These are phyloP conservation scores for Spea multiplicata DNA, from an alignment of 2,113 vertebrate genomes.

Conservation along the genomic window DNA sequence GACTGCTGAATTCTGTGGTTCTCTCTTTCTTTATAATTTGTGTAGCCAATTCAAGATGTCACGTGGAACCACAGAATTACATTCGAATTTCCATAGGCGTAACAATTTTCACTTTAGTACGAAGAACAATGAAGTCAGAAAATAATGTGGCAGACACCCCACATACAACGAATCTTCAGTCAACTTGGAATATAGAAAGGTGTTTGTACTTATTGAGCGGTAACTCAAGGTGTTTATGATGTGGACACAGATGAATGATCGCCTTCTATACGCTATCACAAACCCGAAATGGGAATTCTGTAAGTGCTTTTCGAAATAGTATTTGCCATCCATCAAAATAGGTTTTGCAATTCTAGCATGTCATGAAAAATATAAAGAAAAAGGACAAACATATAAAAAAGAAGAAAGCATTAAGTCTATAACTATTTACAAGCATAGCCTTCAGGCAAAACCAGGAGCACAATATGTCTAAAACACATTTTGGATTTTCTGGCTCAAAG, in stretches of 20 bases:
- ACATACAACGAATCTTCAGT: not conserved
- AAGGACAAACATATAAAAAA: conserved; percentile 1
- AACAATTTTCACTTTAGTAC: too few species aligned
- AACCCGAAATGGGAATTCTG: not conserved
- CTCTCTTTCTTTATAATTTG: too few species aligned
- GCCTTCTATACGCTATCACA: not conserved
- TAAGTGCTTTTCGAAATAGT: not conserved
- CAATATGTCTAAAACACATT: not conserved
- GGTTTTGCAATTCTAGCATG: not conserved
- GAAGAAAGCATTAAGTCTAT: not conserved
- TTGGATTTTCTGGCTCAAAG: not conserved
- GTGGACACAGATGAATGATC: not conserved
- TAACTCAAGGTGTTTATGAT: not conserved
- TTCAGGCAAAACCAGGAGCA: not conserved
- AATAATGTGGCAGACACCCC: too few species aligned
- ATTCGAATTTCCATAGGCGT: too few species aligned
- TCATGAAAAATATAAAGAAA: not conserved
- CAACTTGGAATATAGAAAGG: not conserved
- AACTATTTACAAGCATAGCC: not conserved
- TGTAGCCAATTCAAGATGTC: too few species aligned
- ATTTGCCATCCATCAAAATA: not conserved
- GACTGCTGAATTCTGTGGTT: too few species aligned
- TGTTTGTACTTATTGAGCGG: not conserved
- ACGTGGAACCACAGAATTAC: too few species aligned
- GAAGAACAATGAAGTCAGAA: too few species aligned